Base-by-base conservation (phyloP, 2,113 vertebrate species). In the Callionymus lyra region DNA sequence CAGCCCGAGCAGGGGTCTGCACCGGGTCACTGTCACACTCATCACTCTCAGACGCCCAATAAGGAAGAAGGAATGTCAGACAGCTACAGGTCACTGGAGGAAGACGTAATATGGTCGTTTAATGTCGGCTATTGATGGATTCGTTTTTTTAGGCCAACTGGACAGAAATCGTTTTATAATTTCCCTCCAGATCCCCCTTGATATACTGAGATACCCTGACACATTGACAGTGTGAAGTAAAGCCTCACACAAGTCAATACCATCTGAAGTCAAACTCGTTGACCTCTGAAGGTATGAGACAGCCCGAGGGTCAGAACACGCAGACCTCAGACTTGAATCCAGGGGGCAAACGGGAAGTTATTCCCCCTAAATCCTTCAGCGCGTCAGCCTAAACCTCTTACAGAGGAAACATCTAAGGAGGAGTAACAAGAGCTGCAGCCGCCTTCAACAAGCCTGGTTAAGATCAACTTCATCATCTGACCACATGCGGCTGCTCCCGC, bases 251-350 rank as follows among this genome's bases (percentile, higher is more conserved):
- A 27, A 27, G 21, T 27, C 21, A 27, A 5, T 4, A 8, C 21
- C 4, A 8, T 27, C 38, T 4, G 44, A 42, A 34, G 41, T 31
- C 58, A 44, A 65, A 65, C 77, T 69, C 64, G 60, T 35, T 19
- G 63, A 83, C 59, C 74, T 56, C 68, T 59, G 76, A 82, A 66
- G 79, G 71, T 71, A 77, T 68, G 61, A 40, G 46, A 65, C 72
- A 44, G 47, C 12, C 16, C 9, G n/a, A 18, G n/a, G 70, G 72
- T 2, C 9, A 36, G 31, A 40, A 18, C 51, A 69, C 64, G 81
- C 66, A 58, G 45, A 54, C 67, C 74, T 74, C 55, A 46, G 0
- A 53, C 70, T 75, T 74, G 77, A 66, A 69, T 77, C 70, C 79
- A 64, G 59, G 47, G 63, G 65, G 66, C 58, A 44, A 38, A 2